Percentiles rank a stretch among this genome's conserved stretches.
These are phyloP conservation scores for Euleptes europaea DNA, from an alignment of 2,113 vertebrate genomes.

Conservation along the genomic window DNA sequence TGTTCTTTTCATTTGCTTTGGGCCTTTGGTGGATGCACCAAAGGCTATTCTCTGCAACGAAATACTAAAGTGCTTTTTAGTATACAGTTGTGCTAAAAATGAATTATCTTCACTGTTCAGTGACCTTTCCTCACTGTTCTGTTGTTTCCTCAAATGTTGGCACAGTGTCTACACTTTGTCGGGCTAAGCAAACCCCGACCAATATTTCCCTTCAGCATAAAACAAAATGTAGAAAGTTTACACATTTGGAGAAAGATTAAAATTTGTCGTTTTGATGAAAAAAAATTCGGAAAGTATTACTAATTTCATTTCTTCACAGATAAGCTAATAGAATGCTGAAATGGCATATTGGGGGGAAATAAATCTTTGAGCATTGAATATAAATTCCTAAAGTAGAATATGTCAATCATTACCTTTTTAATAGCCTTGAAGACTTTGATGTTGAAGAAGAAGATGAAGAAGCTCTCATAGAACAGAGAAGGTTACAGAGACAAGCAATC, in stretches of 20 bases:
- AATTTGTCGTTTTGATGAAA: neutral
- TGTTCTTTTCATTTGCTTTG: neutral
- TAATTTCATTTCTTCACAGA: neutral
- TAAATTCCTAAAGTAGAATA: neutral
- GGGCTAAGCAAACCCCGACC: neutral
- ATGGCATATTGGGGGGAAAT: neutral
- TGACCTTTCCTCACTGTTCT: too few relatives aligned
- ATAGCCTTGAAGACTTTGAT: constrained; percentile 93
- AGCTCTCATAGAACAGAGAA: constrained; percentile 92
- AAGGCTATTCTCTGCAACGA: neutral
- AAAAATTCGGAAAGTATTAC: neutral
- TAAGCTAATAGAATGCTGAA: neutral
- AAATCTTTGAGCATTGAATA: neutral
- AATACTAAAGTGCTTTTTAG: neutral
- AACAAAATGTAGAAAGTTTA: neutral
- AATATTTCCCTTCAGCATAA: neutral
- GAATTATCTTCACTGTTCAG: too few relatives aligned
- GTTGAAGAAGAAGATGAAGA: constrained; percentile 96
- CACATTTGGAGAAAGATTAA: neutral
- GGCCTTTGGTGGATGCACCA: neutral
- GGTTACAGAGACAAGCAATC: constrained; percentile 91
- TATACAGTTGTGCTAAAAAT: too few relatives aligned
- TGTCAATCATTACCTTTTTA: constrained; percentile 25
- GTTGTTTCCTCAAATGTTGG: too few relatives aligned
- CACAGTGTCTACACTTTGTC: neutral